phyloP scores from a whole-genome alignment of 2,888 invertebrate genomes.

The Anorthoa munda region DNA sequence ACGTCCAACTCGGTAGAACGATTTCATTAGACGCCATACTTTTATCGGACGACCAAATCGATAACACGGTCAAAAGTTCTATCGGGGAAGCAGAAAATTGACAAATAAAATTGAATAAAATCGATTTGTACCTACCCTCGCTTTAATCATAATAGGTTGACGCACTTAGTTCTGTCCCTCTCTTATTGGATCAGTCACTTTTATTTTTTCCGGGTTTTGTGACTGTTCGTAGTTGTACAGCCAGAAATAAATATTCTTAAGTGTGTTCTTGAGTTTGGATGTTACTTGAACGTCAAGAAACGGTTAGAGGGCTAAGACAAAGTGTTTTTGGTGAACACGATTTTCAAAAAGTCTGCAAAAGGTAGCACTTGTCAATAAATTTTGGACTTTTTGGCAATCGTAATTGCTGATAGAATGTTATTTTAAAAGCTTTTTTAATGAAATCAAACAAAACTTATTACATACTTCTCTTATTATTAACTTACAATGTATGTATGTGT shows the following conservation, averaged over 20 bases:
- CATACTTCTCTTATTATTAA: too few relatives aligned
- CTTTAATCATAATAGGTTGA: constrained; percentile 11
- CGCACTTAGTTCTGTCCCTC: background rate
- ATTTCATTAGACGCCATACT: constrained; percentile 9
- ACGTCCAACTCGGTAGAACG: background rate
- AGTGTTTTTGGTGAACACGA: too few relatives aligned
- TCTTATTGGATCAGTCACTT: constrained; percentile 1
- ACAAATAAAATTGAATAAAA: constrained; percentile 6
- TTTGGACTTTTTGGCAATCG: too few relatives aligned
- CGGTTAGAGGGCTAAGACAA: background rate
- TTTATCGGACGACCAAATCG: constrained; percentile 5
- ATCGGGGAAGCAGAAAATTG: constrained; percentile 2
- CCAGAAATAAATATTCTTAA: too few relatives aligned
- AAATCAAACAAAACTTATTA: too few relatives aligned
- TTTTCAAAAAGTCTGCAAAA: too few relatives aligned
- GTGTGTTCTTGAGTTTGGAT: background rate
- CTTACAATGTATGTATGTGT: too few relatives aligned
- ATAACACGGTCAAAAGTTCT: constrained; percentile 1
- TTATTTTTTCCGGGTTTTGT: background rate
- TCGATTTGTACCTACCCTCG: constrained; percentile 2
- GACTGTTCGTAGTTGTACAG: background rate
- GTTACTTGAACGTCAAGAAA: background rate
- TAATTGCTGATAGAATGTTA: too few relatives aligned
- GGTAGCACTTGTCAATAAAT: too few relatives aligned
- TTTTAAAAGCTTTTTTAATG: too few relatives aligned